A percentile compares a stretch with the other conserved stretches of the same genome.
Evolutionary conservation across 2,113 vertebrate species (phyloP).

Genomic region (Meriones unguiculatus): DNA sequence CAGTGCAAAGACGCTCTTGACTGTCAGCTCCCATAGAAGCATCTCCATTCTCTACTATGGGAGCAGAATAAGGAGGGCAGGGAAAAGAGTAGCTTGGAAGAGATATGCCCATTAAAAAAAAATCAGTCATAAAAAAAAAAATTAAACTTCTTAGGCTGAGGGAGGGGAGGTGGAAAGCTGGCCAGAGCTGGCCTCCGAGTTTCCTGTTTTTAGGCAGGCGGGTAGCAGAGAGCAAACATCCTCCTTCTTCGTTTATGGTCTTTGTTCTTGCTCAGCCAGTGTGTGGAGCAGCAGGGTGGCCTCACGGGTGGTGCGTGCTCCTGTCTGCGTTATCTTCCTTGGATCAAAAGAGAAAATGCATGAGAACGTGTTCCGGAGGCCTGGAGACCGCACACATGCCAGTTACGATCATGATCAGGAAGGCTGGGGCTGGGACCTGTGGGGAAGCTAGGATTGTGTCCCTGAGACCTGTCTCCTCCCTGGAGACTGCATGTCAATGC

Average conservation of each 20-base stretch:
- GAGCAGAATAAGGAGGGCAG: neutral
- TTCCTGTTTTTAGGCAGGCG: constrained; percentile 75
- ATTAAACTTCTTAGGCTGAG: neutral
- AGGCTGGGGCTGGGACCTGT: neutral
- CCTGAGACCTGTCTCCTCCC: neutral
- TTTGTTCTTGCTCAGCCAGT: constrained; percentile 82
- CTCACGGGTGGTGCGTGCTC: constrained; percentile 35
- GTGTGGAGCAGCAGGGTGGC: constrained; percentile 68
- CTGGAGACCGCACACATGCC: constrained; percentile 62
- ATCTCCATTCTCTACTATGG: accelerated
- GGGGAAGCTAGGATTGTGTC: constrained; percentile 6
- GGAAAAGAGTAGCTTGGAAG: neutral
- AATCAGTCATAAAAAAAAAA: constrained; percentile 7
- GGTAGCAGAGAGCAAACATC: constrained; percentile 74
- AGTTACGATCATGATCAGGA: constrained; percentile 49
- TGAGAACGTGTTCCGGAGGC: constrained; percentile 46
- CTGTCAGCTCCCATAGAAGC: accelerated
- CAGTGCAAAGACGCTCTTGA: neutral
- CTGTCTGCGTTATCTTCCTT: constrained; percentile 62
- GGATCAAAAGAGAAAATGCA: constrained; percentile 74
- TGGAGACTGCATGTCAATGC: neutral
- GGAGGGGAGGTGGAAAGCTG: constrained; percentile 44
- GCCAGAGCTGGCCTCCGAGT: neutral
- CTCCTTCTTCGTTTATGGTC: constrained; percentile 57
- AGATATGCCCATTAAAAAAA: neutral